Base-by-base conservation (phyloP, 2,113 vertebrate genomes). In the Indicator indicator region DNA sequence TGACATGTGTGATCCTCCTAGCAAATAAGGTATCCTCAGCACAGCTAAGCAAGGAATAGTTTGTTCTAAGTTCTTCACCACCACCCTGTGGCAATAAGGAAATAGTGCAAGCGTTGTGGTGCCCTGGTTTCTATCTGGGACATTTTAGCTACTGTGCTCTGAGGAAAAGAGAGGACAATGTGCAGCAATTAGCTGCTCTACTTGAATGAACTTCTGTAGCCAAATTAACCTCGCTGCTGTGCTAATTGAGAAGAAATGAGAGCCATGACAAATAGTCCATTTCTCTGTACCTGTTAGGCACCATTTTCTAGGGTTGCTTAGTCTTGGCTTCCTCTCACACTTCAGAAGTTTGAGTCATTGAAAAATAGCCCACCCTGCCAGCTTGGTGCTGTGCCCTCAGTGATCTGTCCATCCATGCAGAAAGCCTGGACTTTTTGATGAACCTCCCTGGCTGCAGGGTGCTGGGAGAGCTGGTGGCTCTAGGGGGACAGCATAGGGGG, bases 61-160 rank as follows among this genome's bases (percentile, higher is more conserved):
- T 70, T 28, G 76, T 24, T 44, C 36, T 11, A 67, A 89, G 60
- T 55, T 67, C 46, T 78, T 44, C 68, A 71, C 60, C 14, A 19
- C 95, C 95, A 63, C 91, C 94, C 89, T 83, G 81, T 93, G 96
- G 96, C 30, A 42, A 18, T 38, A 13, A 13, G 48, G 15, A 62
- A 62, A 38, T 28, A 95, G 2, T 87, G 78, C 80, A 91, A 46
- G 56, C 5, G 2, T 30, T 52, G 3, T 12, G 5, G 36, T 63
- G 76, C n/a, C 38, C 60, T 23, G 27, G 14, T 63, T 70, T 52
- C 12, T 55, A 33, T 18, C 60, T 32, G n/a, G 72, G 56, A 59
- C 46, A 11, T 16, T 1, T 4, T 1, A 16, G 11, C 4, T 42
- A 1, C 50, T 0, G 0, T 6, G 20, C 71, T 36, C 62, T 36